phyloP scores from a whole-genome alignment of 2,113 vertebrate species.

The Dendrocopos noguchii region DNA sequence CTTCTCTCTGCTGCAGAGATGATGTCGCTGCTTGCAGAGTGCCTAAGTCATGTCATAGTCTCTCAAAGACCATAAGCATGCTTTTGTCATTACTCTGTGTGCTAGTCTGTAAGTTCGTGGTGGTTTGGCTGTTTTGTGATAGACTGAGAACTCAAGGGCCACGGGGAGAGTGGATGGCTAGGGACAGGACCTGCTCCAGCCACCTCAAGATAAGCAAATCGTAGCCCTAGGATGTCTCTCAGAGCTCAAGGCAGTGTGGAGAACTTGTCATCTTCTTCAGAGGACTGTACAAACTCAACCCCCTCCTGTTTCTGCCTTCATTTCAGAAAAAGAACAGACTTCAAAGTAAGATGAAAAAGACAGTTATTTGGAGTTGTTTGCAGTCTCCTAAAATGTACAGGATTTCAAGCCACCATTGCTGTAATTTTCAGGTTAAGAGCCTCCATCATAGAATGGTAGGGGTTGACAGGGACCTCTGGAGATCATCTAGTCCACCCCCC shows the following conservation, averaged over 20 bases:
- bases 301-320: neutral
- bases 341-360: neutral
- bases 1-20: neutral
- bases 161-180: neutral
- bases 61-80: neutral
- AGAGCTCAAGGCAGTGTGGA: neutral
- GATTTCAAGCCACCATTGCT: neutral
- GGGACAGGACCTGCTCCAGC: neutral
- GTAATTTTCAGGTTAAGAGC: slow-evolving; percentile 8
- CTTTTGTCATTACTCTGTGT: neutral
- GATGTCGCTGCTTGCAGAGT: neutral
- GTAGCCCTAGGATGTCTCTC: neutral
- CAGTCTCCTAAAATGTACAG: neutral
- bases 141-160: neutral
- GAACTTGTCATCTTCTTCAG: neutral
- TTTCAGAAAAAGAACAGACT: neutral
- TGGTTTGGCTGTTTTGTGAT: neutral
- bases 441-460: neutral
- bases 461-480: no score
- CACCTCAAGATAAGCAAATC: neutral
- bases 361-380: neutral
- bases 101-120: neutral
- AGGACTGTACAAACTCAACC: neutral
- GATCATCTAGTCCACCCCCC: no score
- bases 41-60: accelerated